A percentile compares a stretch with the other conserved stretches of the same genome.
These are phyloP conservation scores for Cartodere bifasciata DNA, from an alignment of 2,888 invertebrate genomes.

Conservation along the genomic window DNA sequence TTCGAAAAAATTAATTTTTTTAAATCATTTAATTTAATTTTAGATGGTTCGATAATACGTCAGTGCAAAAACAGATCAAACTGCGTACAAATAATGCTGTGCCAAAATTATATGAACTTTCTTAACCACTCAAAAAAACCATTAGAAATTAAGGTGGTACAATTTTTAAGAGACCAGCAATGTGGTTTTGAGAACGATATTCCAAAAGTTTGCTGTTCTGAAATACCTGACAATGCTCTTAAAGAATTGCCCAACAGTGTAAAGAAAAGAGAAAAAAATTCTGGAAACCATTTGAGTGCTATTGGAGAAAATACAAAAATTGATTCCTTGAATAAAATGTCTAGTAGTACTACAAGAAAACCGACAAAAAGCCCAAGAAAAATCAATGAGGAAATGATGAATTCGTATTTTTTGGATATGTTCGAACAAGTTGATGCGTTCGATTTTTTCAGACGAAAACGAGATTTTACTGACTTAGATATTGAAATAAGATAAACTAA, in stretches of 20 bases:
- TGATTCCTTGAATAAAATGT: background rate
- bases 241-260: too few relatives aligned
- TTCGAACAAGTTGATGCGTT: conserved; percentile 8
- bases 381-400: conserved; percentile 13
- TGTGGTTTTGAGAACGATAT: conserved; percentile 22
- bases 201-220: conserved; percentile 24
- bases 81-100: conserved; percentile 16
- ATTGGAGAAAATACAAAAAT: background rate
- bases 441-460: conserved; percentile 16
- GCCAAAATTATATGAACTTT: conserved; percentile 17
- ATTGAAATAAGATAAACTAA: conserved; percentile 15
- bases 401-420: conserved; percentile 13
- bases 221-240: conserved; percentile 3
- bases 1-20: too few relatives aligned
- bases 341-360: background rate
- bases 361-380: too few relatives aligned
- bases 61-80: conserved; percentile 11
- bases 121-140: conserved; percentile 15
- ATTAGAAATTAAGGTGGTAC: conserved; percentile 16
- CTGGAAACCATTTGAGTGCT: background rate
- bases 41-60: too few relatives aligned
- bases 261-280: conserved; percentile 1
- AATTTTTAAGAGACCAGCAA: conserved; percentile 20
- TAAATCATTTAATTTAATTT: too few relatives aligned
- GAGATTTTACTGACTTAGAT: conserved; percentile 9